Evolutionary conservation across 1,140 invertebrate species (phyloP).

Genomic region (Magallana ariakensis): DNA sequence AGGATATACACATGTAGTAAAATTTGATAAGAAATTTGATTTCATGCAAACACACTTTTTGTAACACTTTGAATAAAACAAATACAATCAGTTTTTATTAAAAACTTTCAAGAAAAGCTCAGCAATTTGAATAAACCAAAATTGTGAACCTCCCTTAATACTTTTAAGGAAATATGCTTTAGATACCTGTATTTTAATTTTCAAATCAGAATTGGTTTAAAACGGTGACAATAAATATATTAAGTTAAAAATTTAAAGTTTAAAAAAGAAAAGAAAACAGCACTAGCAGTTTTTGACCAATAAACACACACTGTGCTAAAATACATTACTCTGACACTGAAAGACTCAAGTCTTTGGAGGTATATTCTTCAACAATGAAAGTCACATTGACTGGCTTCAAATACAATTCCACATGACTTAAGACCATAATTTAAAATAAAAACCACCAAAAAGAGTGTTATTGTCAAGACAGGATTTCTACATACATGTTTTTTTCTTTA

Average conservation of each 20-base stretch:
- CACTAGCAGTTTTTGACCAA: background rate
- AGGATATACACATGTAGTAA: background rate
- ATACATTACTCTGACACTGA: background rate
- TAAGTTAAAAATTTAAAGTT: background rate
- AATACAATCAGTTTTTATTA: background rate
- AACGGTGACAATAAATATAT: too few relatives aligned
- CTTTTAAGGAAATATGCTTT: too few relatives aligned
- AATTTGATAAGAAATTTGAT: background rate
- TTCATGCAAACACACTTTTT: constrained; percentile 34
- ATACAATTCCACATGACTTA: background rate
- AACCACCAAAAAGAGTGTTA: constrained; percentile 14
- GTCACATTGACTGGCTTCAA: constrained; percentile 8
- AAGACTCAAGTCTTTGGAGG: constrained; percentile 10
- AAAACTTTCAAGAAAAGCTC: too few relatives aligned
- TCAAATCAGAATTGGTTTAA: too few relatives aligned
- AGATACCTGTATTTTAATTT: too few relatives aligned
- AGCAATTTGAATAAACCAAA: too few relatives aligned
- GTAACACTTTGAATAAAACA: background rate
- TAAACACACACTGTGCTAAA: background rate
- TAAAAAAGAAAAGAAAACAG: background rate
- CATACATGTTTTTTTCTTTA: too few relatives aligned
- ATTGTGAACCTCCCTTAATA: too few relatives aligned
- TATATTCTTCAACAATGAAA: constrained; percentile 6
- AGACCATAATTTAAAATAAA: background rate
- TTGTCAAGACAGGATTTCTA: background rate